Evolutionary conservation across 2,888 invertebrate species (phyloP), one percentile per base, ranked within the genome.

Genomic region (Erynnis tages): DNA sequence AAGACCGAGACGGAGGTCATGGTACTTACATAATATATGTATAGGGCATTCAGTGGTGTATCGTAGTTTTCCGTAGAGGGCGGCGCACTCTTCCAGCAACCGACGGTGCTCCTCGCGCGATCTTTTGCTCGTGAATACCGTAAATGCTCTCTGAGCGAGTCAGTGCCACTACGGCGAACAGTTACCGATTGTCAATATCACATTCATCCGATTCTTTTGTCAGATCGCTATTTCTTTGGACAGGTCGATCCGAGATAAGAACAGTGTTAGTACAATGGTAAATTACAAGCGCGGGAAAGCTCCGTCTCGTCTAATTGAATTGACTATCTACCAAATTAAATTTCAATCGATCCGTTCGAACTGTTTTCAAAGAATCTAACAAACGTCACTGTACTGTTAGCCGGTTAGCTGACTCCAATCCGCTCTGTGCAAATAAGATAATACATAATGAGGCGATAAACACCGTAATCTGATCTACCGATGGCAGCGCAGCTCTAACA

Each of bases 101-200:
- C 40, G 21, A 29, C 32, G 43, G 29, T 45, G 2, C 29, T 40
- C 35, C 44, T 21, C 19, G 14, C 14, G n/a, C 14, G 19, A 11
- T 37, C 23, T 30, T 21, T 37, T 10, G 23, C n/a, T 47, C 30
- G 8, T 14, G 67, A 69, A 73, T 75, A 77, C 76, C 72, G 75
- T 75, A 76, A 71, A 75, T 60, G 56, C 54, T 69, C 62, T 63
- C 54, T 57, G 62, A 67, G 65, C 66, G 62, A 67, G 63, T 65
- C 67, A 67, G 68, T 71, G 71, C 69, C 71, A 71, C 66, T 66
- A 59, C 63, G 55, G 68, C 65, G 67, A 79, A 83, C 86, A 82
- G 85, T 83, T 85, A 84, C 63, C 73, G 73, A 83, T 82, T 82
- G 82, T 84, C 81, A 74, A 69, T 77, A 79, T 73, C 69, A 70